These are phyloP conservation scores for Harpagifer antarcticus DNA, from an alignment of 2,797 vertebrate genomes.

Conservation along the genomic window DNA sequence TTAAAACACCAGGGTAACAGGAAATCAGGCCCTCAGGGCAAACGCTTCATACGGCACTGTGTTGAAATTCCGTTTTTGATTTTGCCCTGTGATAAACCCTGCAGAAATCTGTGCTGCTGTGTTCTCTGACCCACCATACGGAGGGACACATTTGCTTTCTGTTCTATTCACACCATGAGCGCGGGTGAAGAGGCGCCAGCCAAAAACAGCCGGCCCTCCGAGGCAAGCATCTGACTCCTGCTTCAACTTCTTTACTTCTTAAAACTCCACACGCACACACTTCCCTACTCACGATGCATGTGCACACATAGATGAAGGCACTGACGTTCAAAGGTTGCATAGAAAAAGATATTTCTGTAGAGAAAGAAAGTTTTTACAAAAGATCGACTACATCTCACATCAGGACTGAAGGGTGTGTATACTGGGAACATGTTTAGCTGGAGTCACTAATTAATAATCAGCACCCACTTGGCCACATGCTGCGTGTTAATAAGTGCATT, in stretches of 20 bases:
- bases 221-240: conserved; percentile 62
- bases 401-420: conserved; percentile 18
- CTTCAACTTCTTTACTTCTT: conserved; percentile 24
- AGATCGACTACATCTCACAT: not conserved
- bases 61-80: conserved; percentile 69
- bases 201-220: conserved; percentile 56
- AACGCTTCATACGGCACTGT: conserved; percentile 59
- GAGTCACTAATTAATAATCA: conserved; percentile 32
- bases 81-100: conserved; percentile 52
- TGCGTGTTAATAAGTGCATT: conserved; percentile 33
- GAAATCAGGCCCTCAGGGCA: conserved; percentile 73
- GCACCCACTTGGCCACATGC: not conserved
- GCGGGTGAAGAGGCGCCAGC: conserved; percentile 43
- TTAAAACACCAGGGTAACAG: conserved; percentile 70
- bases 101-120: conserved; percentile 46
- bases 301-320: not conserved
- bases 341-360: not conserved
- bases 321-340: not conserved
- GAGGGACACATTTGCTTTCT: conserved; percentile 65
- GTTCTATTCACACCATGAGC: conserved; percentile 54
- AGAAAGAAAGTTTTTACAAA: conserved; percentile 13
- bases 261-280: conserved; percentile 10
- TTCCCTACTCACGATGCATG: not conserved
- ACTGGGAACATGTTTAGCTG: conserved; percentile 7
- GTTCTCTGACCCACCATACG: conserved; percentile 68